Conservation (phyloP, 2,797 vertebrate genomes). For the Pangasius djambal region DNA sequence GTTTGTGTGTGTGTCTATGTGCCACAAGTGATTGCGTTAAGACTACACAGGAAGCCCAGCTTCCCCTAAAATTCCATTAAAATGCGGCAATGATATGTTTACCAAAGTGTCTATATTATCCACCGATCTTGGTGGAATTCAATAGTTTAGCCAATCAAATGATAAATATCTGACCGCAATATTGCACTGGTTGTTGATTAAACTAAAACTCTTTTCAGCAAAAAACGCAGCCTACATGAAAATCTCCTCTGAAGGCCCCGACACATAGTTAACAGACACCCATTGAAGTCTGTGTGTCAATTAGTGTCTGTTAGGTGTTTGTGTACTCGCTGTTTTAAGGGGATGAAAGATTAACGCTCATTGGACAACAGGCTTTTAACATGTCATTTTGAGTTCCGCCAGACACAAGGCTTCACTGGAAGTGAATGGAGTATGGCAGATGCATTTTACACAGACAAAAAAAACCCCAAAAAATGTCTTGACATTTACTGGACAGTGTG, state of each 20-base stretch:
- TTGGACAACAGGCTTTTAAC: neutral
- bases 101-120: neutral
- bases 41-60: neutral
- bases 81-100: neutral
- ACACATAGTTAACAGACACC: neutral
- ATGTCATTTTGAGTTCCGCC: neutral
- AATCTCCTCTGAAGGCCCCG: neutral
- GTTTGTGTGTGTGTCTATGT: neutral
- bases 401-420: too few species aligned
- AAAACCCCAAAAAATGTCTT: too few species aligned
- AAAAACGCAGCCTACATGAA: neutral
- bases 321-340: too few species aligned
- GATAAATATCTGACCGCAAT: neutral
- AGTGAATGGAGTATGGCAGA: neutral
- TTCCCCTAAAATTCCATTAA: neutral
- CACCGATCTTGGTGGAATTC: neutral
- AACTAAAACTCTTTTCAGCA: neutral
- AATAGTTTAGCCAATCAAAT: neutral
- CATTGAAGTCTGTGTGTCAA: neutral
- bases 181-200: neutral
- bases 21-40: neutral
- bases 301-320: too few species aligned
- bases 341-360: too few species aligned
- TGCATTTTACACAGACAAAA: too few species aligned
- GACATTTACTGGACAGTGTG: neutral